A percentile compares a stretch with the other conserved stretches of the same genome.
Evolutionary conservation across 2,797 vertebrate genomes (phyloP).

Genomic region (Phylloscopus collybita): DNA sequence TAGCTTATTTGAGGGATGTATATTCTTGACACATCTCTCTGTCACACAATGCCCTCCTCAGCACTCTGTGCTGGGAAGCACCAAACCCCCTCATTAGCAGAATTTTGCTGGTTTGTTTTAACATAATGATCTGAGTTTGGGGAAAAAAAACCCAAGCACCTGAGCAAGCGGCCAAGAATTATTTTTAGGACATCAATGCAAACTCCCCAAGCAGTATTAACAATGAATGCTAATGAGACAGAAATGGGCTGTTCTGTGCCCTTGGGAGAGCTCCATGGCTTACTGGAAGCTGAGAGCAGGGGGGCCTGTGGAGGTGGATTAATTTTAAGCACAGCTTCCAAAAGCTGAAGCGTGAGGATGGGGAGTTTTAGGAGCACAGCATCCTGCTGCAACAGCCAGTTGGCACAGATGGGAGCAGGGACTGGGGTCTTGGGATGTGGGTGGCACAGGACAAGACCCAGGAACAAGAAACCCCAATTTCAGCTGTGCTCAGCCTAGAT

Average conservation of each 20-base stretch:
- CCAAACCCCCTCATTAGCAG: slow-evolving; percentile 28
- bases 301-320: not conserved
- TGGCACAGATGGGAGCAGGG: not conserved
- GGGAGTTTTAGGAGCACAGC: not conserved
- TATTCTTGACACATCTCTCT: not conserved
- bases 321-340: not conserved
- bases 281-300: not conserved
- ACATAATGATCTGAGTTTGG: not conserved
- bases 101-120: slow-evolving; percentile 25
- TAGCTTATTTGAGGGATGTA: not conserved
- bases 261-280: not conserved
- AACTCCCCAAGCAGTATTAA: not conserved
- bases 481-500: not conserved
- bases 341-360: not conserved
- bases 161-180: slow-evolving; percentile 21
- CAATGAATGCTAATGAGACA: slow-evolving; percentile 4
- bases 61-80: not conserved
- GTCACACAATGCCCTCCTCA: not conserved
- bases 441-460: not conserved
- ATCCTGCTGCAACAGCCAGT: not conserved
- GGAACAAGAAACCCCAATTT: not conserved
- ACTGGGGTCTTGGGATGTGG: rapidly evolving
- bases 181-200: slow-evolving; percentile 23
- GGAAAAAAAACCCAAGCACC: not conserved
- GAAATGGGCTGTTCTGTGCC: not conserved